These are phyloP conservation scores for Spea bombifrons DNA, from an alignment of 2,113 vertebrate species.

Conservation along the genomic window DNA sequence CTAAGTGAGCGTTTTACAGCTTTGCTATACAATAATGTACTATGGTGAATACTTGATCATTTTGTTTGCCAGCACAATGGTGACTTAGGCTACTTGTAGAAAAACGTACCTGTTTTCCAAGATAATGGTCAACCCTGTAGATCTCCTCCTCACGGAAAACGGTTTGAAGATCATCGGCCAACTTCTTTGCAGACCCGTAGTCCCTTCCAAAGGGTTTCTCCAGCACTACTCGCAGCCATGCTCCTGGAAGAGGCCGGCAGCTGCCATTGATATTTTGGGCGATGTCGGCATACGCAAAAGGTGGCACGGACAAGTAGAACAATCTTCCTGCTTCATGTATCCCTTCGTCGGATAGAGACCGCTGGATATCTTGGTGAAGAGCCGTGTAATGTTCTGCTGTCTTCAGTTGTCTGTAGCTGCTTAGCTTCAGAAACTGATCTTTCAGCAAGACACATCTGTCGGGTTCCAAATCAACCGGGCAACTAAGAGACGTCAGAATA, in stretches of 20 bases:
- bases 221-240: slow-evolving; percentile 87
- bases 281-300: slow-evolving; percentile 83
- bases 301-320: slow-evolving; percentile 91
- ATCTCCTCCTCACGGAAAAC: slow-evolving; percentile 91
- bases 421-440: slow-evolving; percentile 80
- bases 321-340: slow-evolving; percentile 81
- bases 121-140: slow-evolving; percentile 94
- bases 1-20: too few species aligned
- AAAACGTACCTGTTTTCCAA: slow-evolving; percentile 87
- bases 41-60: too few species aligned
- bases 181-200: slow-evolving; percentile 74
- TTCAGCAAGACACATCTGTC: slow-evolving; percentile 76
- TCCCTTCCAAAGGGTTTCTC: slow-evolving; percentile 97
- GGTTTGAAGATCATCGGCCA: slow-evolving; percentile 71
- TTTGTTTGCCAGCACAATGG: too few species aligned
- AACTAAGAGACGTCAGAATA: slow-evolving; percentile 77
- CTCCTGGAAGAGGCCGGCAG: slow-evolving; percentile 68
- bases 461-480: slow-evolving; percentile 60
- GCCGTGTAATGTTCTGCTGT: slow-evolving; percentile 71
- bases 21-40: too few species aligned
- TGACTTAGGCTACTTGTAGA: too few species aligned
- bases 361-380: slow-evolving; percentile 69
- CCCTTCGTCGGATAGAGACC: slow-evolving; percentile 65
- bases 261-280: slow-evolving; percentile 78
- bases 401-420: slow-evolving; percentile 78